phyloP scores from a whole-genome alignment of 92 coral and sea anemone genomes.

The Micromussa lordhowensis region DNA sequence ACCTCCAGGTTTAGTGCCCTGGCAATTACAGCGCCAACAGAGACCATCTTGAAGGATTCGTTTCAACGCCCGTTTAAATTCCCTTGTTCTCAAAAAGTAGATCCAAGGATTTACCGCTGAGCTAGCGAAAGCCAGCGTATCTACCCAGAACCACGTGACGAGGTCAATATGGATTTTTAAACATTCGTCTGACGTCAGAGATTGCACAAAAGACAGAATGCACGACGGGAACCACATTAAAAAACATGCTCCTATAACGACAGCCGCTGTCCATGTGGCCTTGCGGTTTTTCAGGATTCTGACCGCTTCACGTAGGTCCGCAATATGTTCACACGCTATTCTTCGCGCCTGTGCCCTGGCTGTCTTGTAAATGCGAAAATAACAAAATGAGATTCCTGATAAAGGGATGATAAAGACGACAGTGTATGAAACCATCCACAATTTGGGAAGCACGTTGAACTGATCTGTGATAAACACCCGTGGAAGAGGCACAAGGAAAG shows the following conservation, averaged over 20 bases:
- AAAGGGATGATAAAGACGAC: constrained; percentile 53
- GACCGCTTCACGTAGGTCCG: constrained; percentile 35
- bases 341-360: constrained; percentile 49
- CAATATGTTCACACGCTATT: constrained; percentile 8
- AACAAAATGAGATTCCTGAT: constrained; percentile 51
- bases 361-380: constrained; percentile 53
- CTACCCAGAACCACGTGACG: constrained; percentile 69
- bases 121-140: constrained; percentile 47
- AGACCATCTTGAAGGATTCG: neutral
- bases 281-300: constrained; percentile 56
- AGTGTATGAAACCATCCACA: constrained; percentile 55
- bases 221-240: constrained; percentile 54
- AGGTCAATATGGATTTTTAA: constrained; percentile 11
- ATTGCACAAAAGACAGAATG: constrained; percentile 50
- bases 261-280: constrained; percentile 71
- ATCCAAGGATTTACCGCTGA: constrained; percentile 78
- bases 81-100: constrained; percentile 56
- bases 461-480: constrained; percentile 31
- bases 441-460: constrained; percentile 38
- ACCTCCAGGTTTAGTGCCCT: neutral
- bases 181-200: constrained; percentile 27
- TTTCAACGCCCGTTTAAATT: constrained; percentile 56
- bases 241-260: constrained; percentile 58
- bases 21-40: neutral
- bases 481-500: constrained; percentile 32